Evolutionary conservation across 2,113 vertebrate species (phyloP).

Genomic region (Stigmatopora nigra): DNA sequence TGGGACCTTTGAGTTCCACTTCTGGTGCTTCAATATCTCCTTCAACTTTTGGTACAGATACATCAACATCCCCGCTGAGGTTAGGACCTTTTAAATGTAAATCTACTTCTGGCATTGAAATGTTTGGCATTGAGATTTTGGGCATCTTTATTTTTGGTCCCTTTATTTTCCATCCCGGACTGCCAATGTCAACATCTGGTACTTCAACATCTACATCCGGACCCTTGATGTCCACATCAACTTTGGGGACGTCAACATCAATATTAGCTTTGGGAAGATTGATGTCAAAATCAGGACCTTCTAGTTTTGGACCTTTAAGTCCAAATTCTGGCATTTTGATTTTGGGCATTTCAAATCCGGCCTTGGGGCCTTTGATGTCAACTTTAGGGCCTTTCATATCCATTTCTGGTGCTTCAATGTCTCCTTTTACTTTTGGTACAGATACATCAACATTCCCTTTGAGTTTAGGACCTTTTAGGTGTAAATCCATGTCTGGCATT

Average conservation of each 20-base stretch:
- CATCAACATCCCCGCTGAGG: constrained; percentile 50
- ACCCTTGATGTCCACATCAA: constrained; percentile 2
- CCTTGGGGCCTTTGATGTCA: constrained; percentile 1
- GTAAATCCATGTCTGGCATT: no score
- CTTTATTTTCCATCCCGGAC: not conserved
- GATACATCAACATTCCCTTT: no score
- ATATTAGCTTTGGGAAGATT: not conserved
- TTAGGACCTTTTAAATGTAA: constrained; percentile 7
- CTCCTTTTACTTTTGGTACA: no score
- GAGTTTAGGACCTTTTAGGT: no score
- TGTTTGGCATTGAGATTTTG: no score
- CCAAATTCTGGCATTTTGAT: constrained; percentile 26
- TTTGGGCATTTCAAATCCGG: not conserved
- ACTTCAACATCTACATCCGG: not conserved
- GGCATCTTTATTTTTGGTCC: constrained; percentile 2
- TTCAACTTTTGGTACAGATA: constrained; percentile 32
- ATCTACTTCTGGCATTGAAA: not conserved
- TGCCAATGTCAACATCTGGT: no score
- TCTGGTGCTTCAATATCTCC: constrained; percentile 2
- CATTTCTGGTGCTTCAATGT: no score
- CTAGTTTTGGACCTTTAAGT: not conserved
- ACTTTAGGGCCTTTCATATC: no score
- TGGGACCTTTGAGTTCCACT: not conserved
- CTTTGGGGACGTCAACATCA: not conserved
- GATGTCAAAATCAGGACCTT: constrained; percentile 1